Conservation (phyloP, 2,888 invertebrate genomes). For the Lasioglossum lativentre region DNA sequence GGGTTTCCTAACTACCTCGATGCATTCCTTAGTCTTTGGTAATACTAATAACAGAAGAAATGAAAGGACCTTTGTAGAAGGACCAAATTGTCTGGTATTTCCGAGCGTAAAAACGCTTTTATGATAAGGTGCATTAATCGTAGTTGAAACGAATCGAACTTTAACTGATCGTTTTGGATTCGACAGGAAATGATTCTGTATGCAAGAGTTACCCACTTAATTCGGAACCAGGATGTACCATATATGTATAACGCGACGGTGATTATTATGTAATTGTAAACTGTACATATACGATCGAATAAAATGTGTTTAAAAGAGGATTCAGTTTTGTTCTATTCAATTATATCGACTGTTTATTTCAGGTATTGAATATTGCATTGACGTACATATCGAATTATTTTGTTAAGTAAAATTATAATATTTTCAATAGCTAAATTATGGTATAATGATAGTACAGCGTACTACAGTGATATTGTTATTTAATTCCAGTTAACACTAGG, state of each 20-base stretch:
- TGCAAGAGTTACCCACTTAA: constrained; percentile 55
- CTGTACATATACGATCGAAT: constrained; percentile 71
- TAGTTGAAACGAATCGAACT: constrained; percentile 21
- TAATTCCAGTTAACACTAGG: background rate
- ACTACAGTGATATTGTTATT: no score
- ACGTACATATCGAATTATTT: background rate
- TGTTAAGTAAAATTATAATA: background rate
- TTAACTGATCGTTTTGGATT: constrained; percentile 39
- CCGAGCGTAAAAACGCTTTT: constrained; percentile 22
- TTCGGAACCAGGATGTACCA: constrained; percentile 59
- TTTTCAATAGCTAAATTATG: background rate
- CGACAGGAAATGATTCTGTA: constrained; percentile 46
- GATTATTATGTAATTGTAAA: constrained; percentile 62
- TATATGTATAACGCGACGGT: constrained; percentile 62
- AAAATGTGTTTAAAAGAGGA: constrained; percentile 69
- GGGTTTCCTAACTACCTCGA: constrained; percentile 49
- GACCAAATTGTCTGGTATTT: constrained; percentile 23
- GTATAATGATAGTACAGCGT: no score
- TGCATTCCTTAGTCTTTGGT: constrained; percentile 26
- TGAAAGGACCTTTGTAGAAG: constrained; percentile 5
- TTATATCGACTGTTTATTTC: background rate
- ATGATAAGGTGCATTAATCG: constrained; percentile 1
- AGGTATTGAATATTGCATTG: background rate
- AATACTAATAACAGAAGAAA: background rate
- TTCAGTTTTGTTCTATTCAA: background rate